Conservation (phyloP, 1,140 invertebrate species). For the Brachionus paranguensis region DNA sequence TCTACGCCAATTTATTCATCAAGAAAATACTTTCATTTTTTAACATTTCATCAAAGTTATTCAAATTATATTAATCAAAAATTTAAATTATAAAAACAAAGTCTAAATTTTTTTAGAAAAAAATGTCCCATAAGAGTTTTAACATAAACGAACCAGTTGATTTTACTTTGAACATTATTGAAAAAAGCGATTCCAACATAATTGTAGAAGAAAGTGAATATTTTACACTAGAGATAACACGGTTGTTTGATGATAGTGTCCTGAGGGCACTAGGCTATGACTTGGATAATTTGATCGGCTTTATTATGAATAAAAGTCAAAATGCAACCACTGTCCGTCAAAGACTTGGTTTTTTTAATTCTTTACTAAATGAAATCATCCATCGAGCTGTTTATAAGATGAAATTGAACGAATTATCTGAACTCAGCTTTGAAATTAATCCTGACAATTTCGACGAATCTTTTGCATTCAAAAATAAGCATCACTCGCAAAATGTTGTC, state of each 20-base stretch:
- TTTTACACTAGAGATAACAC: background rate
- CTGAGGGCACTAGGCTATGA: background rate
- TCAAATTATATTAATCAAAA: too few relatives aligned
- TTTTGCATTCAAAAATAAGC: background rate
- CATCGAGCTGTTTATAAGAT: background rate
- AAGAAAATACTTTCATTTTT: too few relatives aligned
- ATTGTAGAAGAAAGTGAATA: slow-evolving; percentile 27
- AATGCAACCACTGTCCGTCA: background rate
- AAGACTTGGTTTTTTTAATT: slow-evolving; percentile 12
- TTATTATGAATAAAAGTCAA: slow-evolving; percentile 12
- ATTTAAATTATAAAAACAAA: background rate
- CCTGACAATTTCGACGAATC: background rate
- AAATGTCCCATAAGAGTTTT: background rate
- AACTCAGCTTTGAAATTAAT: slow-evolving; percentile 9
- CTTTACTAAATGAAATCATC: background rate
- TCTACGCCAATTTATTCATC: too few relatives aligned
- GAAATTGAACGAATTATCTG: background rate
- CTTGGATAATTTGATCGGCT: background rate
- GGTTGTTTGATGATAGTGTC: background rate
- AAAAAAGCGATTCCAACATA: background rate
- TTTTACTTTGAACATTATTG: background rate
- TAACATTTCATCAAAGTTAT: too few relatives aligned
- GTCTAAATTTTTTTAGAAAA: background rate
- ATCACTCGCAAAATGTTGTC: background rate
- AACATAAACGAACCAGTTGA: background rate